A percentile compares a stretch with the other conserved stretches of the same genome.
phyloP scores from a whole-genome alignment of 2,797 vertebrate species.

The Ceyx erithaca region DNA sequence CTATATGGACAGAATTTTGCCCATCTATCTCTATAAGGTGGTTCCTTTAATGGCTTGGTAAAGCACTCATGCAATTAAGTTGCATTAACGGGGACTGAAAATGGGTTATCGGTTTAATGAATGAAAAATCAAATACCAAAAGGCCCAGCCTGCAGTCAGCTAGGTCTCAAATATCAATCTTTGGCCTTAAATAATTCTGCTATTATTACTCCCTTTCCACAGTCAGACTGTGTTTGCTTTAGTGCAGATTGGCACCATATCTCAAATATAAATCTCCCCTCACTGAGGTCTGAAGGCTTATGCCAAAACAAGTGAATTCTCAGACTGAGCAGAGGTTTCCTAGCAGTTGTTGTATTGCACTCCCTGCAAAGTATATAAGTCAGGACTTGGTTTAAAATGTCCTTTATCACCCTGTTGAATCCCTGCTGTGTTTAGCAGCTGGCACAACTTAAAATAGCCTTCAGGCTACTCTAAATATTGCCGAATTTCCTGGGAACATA shows the following conservation, averaged over 20 bases:
- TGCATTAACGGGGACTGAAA: neutral
- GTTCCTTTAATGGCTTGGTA: neutral
- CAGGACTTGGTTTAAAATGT: constrained; percentile 41
- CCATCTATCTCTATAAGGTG: neutral
- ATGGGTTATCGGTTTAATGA: constrained; percentile 9
- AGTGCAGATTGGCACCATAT: neutral
- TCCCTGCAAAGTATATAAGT: neutral
- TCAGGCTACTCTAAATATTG: constrained; percentile 15
- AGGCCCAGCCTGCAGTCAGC: neutral
- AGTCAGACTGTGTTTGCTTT: neutral
- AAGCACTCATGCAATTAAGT: neutral
- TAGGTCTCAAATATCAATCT: neutral
- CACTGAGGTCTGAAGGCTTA: neutral
- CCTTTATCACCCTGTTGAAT: constrained; percentile 49
- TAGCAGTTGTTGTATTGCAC: neutral
- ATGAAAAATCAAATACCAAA: constrained; percentile 17
- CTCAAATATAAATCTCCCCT: neutral
- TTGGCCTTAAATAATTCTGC: constrained; percentile 15
- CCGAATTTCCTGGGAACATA: constrained; percentile 19
- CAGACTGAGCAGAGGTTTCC: neutral
- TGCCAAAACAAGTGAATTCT: constrained; percentile 27
- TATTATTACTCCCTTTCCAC: constrained; percentile 1
- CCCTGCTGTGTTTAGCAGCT: constrained; percentile 61
- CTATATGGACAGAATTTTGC: neutral
- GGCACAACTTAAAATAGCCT: constrained; percentile 58